A percentile compares a stretch with the other conserved stretches of the same genome.
phyloP scores from a whole-genome alignment of 2,797 vertebrate genomes.

The Spheniscus humboldti region DNA sequence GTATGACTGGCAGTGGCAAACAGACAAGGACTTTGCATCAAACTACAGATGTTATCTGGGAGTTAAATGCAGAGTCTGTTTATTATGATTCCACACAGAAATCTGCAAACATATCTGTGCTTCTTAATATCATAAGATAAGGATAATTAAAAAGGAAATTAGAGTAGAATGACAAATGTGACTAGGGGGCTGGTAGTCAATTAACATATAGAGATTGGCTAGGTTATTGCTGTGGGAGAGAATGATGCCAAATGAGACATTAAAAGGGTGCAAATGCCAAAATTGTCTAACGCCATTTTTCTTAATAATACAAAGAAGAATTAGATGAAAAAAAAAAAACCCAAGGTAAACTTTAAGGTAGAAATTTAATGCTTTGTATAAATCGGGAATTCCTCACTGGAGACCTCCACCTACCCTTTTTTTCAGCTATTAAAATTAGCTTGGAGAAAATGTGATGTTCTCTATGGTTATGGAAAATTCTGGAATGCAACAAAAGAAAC shows the following conservation, averaged over 20 bases:
- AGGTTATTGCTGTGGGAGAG: not conserved
- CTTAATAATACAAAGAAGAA: not conserved
- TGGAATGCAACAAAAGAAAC: not conserved
- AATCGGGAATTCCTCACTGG: not conserved
- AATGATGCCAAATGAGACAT: not conserved
- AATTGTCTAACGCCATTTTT: not conserved
- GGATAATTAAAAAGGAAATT: slow-evolving; percentile 50
- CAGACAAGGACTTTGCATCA: not conserved
- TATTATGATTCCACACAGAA: not conserved
- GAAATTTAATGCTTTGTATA: not conserved
- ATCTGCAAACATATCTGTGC: not conserved
- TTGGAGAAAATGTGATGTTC: not conserved
- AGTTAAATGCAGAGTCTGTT: not conserved
- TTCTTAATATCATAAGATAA: slow-evolving; percentile 16
- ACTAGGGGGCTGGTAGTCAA: not conserved
- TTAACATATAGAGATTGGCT: not conserved
- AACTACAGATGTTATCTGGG: not conserved
- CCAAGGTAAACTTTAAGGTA: not conserved
- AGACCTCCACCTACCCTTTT: not conserved
- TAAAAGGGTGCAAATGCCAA: not conserved
- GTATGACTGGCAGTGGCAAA: not conserved
- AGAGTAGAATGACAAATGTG: slow-evolving; percentile 26
- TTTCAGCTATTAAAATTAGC: not conserved
- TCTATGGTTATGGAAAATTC: not conserved
- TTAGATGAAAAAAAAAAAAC: not conserved